Conservation (phyloP, 2,888 invertebrate genomes). For the Exocentrus adspersus region DNA sequence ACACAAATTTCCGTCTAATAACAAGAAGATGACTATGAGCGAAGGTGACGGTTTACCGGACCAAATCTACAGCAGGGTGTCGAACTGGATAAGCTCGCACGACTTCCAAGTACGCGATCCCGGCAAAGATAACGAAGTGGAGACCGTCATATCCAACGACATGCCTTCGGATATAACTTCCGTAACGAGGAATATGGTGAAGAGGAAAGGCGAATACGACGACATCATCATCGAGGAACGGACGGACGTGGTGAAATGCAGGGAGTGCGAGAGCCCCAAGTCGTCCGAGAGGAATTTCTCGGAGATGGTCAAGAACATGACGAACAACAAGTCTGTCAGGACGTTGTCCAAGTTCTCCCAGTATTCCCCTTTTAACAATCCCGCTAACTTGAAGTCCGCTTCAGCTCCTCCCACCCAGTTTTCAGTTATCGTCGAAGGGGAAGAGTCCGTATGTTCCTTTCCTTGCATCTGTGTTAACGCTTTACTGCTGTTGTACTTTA, state of each 20-base stretch:
- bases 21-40: constrained; percentile 42
- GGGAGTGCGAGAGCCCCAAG: constrained; percentile 30
- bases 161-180: constrained; percentile 56
- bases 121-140: constrained; percentile 40
- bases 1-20: constrained; percentile 43
- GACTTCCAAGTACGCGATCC: constrained; percentile 52
- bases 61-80: constrained; percentile 52
- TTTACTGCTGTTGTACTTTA: constrained; percentile 28
- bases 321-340: constrained; percentile 41
- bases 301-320: constrained; percentile 37
- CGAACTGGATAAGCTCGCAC: constrained; percentile 58
- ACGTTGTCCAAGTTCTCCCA: constrained; percentile 47
- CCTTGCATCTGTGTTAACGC: constrained; percentile 31
- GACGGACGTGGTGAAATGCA: constrained; percentile 46
- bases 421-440: constrained; percentile 56
- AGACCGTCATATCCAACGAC: constrained; percentile 46
- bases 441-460: constrained; percentile 54
- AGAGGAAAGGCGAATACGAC: constrained; percentile 43
- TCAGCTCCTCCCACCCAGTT: constrained; percentile 52
- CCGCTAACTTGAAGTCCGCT: constrained; percentile 40
- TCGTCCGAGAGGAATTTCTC: constrained; percentile 44
- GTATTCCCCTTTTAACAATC: constrained; percentile 45
- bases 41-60: constrained; percentile 43
- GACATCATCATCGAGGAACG: constrained; percentile 48
- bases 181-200: constrained; percentile 40